Conservation (phyloP, 2,797 vertebrate species). For the Chaetophractus vellerosus region DNA sequence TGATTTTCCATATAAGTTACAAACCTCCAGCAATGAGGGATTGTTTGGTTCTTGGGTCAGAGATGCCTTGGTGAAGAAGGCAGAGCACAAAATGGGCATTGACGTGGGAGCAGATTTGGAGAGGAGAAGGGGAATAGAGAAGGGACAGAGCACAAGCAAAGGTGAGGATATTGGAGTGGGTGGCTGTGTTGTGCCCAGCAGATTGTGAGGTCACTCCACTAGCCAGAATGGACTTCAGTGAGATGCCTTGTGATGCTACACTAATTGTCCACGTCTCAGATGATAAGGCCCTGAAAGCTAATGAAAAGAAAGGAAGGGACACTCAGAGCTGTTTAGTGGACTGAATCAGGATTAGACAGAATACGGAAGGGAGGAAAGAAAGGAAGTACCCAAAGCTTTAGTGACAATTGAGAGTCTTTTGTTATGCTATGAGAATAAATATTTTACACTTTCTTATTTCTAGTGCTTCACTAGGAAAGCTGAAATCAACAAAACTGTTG, state of each 20-base stretch:
- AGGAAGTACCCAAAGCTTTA: not conserved
- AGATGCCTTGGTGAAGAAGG: not conserved
- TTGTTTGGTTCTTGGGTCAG: not conserved
- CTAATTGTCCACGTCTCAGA: not conserved
- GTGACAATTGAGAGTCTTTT: not conserved
- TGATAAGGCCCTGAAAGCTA: not conserved
- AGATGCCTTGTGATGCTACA: not conserved
- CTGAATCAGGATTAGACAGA: not conserved
- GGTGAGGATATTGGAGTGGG: not conserved
- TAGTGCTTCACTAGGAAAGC: not conserved
- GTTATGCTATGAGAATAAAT: not conserved
- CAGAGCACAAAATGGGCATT: rapidly evolving
- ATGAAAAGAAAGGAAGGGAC: not conserved
- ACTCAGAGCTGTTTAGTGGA: not conserved
- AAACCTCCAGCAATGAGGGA: not conserved
- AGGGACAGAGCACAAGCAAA: not conserved
- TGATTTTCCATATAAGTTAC: not conserved
- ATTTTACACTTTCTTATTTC: not conserved
- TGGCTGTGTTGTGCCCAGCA: rapidly evolving
- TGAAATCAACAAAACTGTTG: not conserved
- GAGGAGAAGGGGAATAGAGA: not conserved
- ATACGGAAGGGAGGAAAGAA: not conserved
- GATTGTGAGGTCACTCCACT: not conserved
- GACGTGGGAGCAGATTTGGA: not conserved
- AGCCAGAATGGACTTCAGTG: not conserved